Base-by-base conservation (phyloP, 2,888 invertebrate species). In the Julus scanicus region DNA sequence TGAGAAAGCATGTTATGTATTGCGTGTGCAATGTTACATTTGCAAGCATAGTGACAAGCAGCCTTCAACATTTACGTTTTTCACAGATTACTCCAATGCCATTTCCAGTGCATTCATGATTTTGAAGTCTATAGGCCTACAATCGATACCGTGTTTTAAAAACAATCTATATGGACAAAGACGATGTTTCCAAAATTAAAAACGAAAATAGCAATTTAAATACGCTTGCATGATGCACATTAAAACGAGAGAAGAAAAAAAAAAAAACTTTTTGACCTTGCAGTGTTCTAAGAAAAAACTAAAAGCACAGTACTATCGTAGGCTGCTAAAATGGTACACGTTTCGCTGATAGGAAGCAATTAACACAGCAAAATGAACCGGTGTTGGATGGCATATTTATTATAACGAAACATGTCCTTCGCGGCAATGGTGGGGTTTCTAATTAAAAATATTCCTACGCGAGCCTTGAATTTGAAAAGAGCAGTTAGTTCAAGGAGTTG, bases 401-500 rank as follows among this genome's bases (percentile, higher is more conserved):
- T 39, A 80, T 37, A 80, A 15, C 80, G 37, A 80, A 80, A 80
- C 80, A 37, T 80, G 80, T 80, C 80, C 80, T 80, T 80, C 80
- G 15, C 37, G 39, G 15, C 80, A 80, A 13, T 80, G 80, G 29
- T 80, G 80, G 37, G 37, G 37, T 44, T 80, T 80, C 80, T 37
- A 80, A 80, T 80, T 80, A 80, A 80, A 44, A 39, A 37, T 80
- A 4, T 15, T 37, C 80, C 80, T 80, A 80, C 37, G 37, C 37
- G 37, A 39, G 37, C 80, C 80, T 80, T 80, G 80, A 80, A 80
- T 37, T 80, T 80, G 80, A 80, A 80, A 80, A 80, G 80, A 80
- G 80, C 37, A 80, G 80, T 80, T 80, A 80, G 80, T 80, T 80
- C 80, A 80, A 80, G 80, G 80, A 80, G 80, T 13, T 80, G 13